phyloP scores from a whole-genome alignment of 2,888 invertebrate genomes.

The Maniola hyperantus region DNA sequence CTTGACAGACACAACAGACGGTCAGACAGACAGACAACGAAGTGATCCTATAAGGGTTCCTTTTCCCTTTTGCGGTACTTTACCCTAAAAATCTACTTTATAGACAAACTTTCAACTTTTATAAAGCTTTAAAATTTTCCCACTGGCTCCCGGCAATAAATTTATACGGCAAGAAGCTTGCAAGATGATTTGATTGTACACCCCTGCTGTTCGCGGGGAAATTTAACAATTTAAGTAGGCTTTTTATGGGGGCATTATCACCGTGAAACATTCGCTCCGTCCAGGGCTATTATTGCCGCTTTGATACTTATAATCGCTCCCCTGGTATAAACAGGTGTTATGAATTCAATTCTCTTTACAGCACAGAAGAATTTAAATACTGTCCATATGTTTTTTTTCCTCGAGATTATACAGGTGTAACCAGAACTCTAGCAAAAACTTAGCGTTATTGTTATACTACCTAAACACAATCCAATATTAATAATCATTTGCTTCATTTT shows the following conservation, averaged over 20 bases:
- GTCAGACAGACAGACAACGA: too few species aligned
- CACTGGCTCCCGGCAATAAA: constrained; percentile 32
- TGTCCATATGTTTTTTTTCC: too few species aligned
- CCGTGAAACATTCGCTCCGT: constrained; percentile 53
- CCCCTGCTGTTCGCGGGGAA: constrained; percentile 67
- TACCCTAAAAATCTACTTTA: too few species aligned
- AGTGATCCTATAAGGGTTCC: too few species aligned
- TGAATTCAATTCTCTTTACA: constrained; percentile 24
- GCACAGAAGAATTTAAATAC: not conserved
- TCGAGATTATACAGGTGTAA: too few species aligned
- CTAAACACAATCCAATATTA: too few species aligned
- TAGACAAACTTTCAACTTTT: too few species aligned
- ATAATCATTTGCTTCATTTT: too few species aligned
- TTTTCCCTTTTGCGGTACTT: too few species aligned
- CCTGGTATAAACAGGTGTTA: constrained; percentile 47
- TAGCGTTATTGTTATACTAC: too few species aligned
- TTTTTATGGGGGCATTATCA: constrained; percentile 68
- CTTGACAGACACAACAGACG: too few species aligned
- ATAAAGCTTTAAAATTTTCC: not conserved
- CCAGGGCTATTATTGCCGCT: constrained; percentile 52
- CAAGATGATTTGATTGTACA: constrained; percentile 73
- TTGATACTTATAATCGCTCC: constrained; percentile 60
- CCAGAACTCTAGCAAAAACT: too few species aligned
- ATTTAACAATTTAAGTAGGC: constrained; percentile 72
- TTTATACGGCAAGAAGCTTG: constrained; percentile 71